Evolutionary conservation across 2,888 invertebrate species (phyloP).

Genomic region (Polyommatus icarus): DNA sequence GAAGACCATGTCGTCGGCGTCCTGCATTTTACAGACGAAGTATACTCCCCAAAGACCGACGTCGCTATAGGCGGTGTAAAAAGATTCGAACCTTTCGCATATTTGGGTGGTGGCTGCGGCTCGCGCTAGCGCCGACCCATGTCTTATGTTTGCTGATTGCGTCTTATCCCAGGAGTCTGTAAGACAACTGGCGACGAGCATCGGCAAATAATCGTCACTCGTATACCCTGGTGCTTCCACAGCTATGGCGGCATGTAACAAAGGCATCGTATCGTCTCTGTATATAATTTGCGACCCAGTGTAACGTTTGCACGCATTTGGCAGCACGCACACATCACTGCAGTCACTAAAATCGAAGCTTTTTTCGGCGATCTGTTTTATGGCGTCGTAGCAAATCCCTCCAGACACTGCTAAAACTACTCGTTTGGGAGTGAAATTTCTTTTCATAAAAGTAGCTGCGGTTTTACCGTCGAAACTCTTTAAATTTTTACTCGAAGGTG

Average conservation of each 20-base stretch:
- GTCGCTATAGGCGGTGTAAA: conserved; percentile 65
- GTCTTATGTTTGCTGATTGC: conserved; percentile 52
- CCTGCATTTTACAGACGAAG: conserved; percentile 54
- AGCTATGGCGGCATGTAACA: conserved; percentile 66
- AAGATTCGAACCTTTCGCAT: conserved; percentile 66
- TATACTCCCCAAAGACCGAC: conserved; percentile 75
- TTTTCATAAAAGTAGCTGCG: conserved; percentile 49
- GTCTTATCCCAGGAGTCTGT: conserved; percentile 66
- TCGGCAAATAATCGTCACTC: conserved; percentile 55
- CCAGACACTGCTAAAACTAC: conserved; percentile 87
- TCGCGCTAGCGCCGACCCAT: conserved; percentile 54
- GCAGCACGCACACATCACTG: conserved; percentile 7
- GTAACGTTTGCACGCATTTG: conserved; percentile 38
- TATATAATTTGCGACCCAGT: conserved; percentile 53
- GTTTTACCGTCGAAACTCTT: conserved; percentile 66
- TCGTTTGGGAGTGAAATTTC: conserved; percentile 70
- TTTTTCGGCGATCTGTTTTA: conserved; percentile 79
- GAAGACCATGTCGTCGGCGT: conserved; percentile 60
- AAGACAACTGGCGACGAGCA: conserved; percentile 59
- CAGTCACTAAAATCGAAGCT: conserved; percentile 70
- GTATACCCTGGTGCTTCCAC: conserved; percentile 67
- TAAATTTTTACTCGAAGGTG: conserved; percentile 85
- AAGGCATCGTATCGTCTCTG: conserved; percentile 67
- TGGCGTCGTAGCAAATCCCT: conserved; percentile 82
- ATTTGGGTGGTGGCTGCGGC: conserved; percentile 51